These are phyloP conservation scores for Megalurothrips usitatus DNA, from an alignment of 2,888 invertebrate genomes.

Conservation along the genomic window DNA sequence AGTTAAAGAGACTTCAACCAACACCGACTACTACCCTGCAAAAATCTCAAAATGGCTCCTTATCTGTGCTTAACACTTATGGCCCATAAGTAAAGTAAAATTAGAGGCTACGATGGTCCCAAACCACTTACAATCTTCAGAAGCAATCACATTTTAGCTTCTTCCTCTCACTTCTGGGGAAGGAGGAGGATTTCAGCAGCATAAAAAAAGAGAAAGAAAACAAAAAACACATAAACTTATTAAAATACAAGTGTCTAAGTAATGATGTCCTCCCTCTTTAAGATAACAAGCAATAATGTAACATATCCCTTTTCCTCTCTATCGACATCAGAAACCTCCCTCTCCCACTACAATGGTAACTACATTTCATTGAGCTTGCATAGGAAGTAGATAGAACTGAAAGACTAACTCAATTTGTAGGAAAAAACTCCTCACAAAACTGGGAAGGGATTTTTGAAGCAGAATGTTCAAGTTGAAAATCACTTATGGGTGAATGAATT, in stretches of 20 bases:
- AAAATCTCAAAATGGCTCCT: neutral
- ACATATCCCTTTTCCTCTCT: neutral
- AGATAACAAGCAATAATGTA: neutral
- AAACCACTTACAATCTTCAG: neutral
- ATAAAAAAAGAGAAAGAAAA: neutral
- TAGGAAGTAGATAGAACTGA: neutral
- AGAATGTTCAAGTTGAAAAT: neutral
- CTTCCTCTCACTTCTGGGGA: neutral
- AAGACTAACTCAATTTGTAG: neutral
- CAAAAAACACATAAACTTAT: neutral
- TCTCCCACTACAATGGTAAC: neutral
- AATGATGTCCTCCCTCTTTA: neutral
- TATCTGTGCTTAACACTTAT: neutral
- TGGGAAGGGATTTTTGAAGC: neutral
- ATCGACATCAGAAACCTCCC: neutral
- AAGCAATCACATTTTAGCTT: neutral
- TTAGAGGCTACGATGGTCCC: neutral
- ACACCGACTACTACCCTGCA: neutral
- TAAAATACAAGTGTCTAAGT: neutral
- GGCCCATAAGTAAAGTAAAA: neutral
- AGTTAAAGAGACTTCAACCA: neutral
- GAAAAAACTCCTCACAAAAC: neutral
- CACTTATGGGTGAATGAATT: neutral
- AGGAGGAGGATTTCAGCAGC: neutral
- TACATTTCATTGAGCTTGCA: neutral